Base-by-base conservation (phyloP, 2,888 invertebrate genomes). In the Drosophila ustulata region DNA sequence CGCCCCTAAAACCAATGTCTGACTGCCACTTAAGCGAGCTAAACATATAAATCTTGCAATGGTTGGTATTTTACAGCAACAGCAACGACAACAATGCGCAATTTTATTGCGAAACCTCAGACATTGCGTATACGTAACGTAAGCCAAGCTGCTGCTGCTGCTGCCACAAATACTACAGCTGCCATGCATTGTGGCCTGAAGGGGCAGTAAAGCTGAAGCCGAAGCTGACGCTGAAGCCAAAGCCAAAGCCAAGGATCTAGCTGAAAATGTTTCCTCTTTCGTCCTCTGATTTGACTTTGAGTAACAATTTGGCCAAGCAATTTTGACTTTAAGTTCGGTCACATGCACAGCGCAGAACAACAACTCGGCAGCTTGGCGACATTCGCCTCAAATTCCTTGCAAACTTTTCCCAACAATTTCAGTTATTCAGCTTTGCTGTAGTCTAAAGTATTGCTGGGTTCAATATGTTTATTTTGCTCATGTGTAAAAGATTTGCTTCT, bases 31-130 rank as follows among this genome's bases (percentile, higher is more conserved):
- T 88, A 88, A 85, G 78, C 74, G 71, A 76, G 68, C 89, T 83
- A 71, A 89, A 84, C 84, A 76, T 88, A 85, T 85, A 85, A 85
- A 85, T 88, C 89, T 81, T 64, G 79, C 77, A 77, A 88, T 84
- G 85, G 68, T 70, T 81, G 84, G 77, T 71, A 85, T 87, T 84
- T 83, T 58, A 55, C 61, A 66, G 46, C 62, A 76, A 66, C 58
- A 61, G 37, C 46, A 61, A 56, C 58, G 58, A 68, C 82, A 85
- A 78, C 83, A 86, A 78, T 86, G 86, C 78, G 80, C 83, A 72
- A 68, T 83, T 83, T 83, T 83, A 83, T 83, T 82, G 86, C 86
- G 76, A 86, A 82, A 76, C 83, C 86, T 80, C 83, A 83, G 83
- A 80, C 83, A 72, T 78, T 86, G 83, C 83, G 83, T 86, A 83